A percentile compares a stretch with the other conserved stretches of the same genome.
Evolutionary conservation across 1,140 invertebrate species (phyloP).

Genomic region (Bathynomus jamesi): DNA sequence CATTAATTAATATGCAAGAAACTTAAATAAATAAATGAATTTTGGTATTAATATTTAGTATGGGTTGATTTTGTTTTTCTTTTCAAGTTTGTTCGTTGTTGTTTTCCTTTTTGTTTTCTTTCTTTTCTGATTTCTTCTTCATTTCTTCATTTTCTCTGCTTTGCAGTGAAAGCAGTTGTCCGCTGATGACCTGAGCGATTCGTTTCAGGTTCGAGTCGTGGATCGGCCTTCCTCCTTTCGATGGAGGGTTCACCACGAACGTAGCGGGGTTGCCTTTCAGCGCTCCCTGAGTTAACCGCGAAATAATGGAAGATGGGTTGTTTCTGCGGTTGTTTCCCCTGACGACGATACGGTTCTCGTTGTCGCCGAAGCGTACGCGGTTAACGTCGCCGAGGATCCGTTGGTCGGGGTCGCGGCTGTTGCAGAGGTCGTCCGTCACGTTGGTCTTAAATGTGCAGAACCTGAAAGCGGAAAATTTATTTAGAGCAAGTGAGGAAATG

Average conservation of each 20-base stretch:
- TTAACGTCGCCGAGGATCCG: constrained; percentile 3
- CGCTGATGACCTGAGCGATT: background rate
- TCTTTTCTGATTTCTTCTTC: background rate
- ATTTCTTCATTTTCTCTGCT: background rate
- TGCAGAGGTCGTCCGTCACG: constrained; percentile 15
- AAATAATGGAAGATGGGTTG: background rate
- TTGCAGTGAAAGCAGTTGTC: background rate
- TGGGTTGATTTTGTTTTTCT: background rate
- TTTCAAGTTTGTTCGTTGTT: background rate
- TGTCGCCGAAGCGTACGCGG: background rate
- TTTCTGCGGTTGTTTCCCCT: background rate
- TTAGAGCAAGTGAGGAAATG: no score
- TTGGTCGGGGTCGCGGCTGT: constrained; percentile 14
- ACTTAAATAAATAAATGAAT: no score
- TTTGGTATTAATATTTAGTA: background rate
- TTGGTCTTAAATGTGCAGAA: constrained; percentile 15
- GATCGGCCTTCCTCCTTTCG: background rate
- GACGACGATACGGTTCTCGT: background rate
- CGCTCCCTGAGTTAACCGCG: background rate
- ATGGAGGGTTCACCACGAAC: background rate
- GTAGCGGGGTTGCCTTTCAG: background rate
- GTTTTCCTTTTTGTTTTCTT: background rate
- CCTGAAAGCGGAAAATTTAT: constrained; percentile 4
- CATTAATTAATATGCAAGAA: no score
- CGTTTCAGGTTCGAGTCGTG: background rate